Percentiles rank a stretch among this genome's conserved stretches.
phyloP scores from a whole-genome alignment of 2,888 invertebrate species.

The Coenonympha glycerion region DNA sequence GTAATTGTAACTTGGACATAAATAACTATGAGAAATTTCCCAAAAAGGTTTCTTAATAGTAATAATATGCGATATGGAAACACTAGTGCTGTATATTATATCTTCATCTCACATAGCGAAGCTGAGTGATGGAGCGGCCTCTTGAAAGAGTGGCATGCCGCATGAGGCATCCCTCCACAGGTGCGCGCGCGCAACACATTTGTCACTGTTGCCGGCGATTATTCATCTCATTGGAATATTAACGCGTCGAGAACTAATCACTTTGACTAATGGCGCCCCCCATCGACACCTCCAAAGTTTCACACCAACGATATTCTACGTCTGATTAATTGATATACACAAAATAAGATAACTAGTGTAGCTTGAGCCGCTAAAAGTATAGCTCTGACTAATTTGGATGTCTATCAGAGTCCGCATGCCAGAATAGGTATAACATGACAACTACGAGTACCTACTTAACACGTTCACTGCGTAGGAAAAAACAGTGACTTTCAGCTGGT shows the following conservation, averaged over 20 bases:
- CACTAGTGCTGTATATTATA: constrained; percentile 64
- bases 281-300: constrained; percentile 72
- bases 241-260: constrained; percentile 72
- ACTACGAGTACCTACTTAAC: too few relatives aligned
- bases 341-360: constrained; percentile 3
- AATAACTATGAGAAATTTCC: too few relatives aligned
- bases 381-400: too few relatives aligned
- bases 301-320: constrained; percentile 38
- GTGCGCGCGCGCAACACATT: constrained; percentile 71
- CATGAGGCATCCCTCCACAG: constrained; percentile 48
- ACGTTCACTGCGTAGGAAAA: too few relatives aligned
- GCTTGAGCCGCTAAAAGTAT: background rate
- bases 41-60: too few relatives aligned
- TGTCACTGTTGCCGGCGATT: constrained; percentile 73
- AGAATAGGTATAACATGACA: background rate
- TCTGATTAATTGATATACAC: constrained; percentile 3
- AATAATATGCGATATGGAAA: constrained; percentile 37
- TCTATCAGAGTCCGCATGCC: too few relatives aligned
- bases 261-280: constrained; percentile 74
- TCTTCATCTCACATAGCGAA: constrained; percentile 65
- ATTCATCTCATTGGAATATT: constrained; percentile 76
- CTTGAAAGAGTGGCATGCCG: constrained; percentile 57
- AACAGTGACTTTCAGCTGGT: too few relatives aligned
- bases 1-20: too few relatives aligned
- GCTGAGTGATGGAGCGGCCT: constrained; percentile 65